Conservation (phyloP, 2,113 vertebrate genomes). For the Echinops telfairi region DNA sequence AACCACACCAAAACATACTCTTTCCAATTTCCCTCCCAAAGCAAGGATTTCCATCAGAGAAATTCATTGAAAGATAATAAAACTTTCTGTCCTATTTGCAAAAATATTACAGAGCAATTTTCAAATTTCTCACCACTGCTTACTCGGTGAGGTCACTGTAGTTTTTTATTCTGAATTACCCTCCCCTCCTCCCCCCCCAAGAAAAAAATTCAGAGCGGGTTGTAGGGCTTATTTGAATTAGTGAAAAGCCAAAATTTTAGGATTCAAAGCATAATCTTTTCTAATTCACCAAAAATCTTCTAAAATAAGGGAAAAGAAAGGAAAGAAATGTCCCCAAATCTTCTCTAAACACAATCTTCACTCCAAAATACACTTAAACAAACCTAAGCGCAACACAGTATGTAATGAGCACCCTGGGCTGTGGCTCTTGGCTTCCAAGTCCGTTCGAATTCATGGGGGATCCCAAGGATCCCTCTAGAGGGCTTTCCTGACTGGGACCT, state of each 20-base stretch:
- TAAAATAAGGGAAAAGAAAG: too few relatives aligned
- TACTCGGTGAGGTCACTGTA: slow-evolving; percentile 17
- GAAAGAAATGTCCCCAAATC: too few relatives aligned
- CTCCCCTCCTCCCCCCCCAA: not conserved
- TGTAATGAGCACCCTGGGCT: not conserved
- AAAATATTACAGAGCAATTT: slow-evolving; percentile 30
- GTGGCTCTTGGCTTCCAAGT: not conserved
- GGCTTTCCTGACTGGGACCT: not conserved
- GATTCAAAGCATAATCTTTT: not conserved
- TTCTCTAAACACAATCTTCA: slow-evolving; percentile 23
- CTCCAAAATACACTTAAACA: slow-evolving; percentile 31
- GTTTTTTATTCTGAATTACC: slow-evolving; percentile 33
- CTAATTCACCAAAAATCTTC: too few relatives aligned
- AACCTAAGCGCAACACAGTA: slow-evolving; percentile 6
- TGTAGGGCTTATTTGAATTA: not conserved
- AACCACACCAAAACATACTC: not conserved
- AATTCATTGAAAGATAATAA: not conserved
- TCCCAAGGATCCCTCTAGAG: not conserved
- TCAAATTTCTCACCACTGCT: not conserved
- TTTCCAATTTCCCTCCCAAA: slow-evolving; percentile 49
- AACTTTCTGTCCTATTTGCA: slow-evolving; percentile 19
- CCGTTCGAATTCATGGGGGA: not conserved
- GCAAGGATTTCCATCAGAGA: slow-evolving; percentile 9
- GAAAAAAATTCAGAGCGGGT: not conserved
- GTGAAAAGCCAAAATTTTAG: not conserved